Conservation (phyloP, 2,113 vertebrate genomes). For the Brachypteracias leptosomus region DNA sequence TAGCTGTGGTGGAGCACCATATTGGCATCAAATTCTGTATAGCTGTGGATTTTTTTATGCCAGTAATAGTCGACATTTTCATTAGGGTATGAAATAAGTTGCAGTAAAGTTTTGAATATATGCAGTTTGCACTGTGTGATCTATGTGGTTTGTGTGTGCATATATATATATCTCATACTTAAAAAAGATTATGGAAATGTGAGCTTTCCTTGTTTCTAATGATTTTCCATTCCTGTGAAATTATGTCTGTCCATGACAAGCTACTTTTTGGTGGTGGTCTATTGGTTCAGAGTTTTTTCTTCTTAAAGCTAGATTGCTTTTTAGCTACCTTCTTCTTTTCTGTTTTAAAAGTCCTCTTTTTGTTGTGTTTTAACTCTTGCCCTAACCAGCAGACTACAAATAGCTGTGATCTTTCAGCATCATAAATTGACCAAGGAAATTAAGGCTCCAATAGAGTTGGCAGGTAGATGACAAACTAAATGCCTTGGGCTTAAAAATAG, state of each 20-base stretch:
- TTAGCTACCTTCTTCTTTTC: not conserved
- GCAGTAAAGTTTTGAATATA: not conserved
- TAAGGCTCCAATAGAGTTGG: not conserved
- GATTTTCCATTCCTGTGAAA: not conserved
- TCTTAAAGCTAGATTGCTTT: not conserved
- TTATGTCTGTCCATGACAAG: not conserved
- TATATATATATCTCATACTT: not conserved
- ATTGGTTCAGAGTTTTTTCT: not conserved
- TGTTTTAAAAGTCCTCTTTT: not conserved
- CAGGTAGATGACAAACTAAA: not conserved
- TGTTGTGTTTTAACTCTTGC: not conserved
- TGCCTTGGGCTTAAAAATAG: not conserved
- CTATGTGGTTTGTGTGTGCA: fast-evolving
- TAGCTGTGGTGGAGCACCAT: not conserved
- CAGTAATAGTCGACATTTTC: not conserved
- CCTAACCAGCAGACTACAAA: not conserved
- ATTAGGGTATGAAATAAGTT: not conserved
- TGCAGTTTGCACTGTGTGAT: not conserved
- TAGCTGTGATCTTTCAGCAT: not conserved
- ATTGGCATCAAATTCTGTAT: not conserved
- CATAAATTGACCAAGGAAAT: not conserved
- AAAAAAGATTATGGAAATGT: not conserved
- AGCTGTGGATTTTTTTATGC: not conserved
- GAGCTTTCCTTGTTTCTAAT: not conserved
- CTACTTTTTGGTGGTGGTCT: not conserved